Evolutionary conservation across 1,140 invertebrate species (phyloP), one percentile per base, ranked within the genome.

Genomic region (Asbolus verrucosus): DNA sequence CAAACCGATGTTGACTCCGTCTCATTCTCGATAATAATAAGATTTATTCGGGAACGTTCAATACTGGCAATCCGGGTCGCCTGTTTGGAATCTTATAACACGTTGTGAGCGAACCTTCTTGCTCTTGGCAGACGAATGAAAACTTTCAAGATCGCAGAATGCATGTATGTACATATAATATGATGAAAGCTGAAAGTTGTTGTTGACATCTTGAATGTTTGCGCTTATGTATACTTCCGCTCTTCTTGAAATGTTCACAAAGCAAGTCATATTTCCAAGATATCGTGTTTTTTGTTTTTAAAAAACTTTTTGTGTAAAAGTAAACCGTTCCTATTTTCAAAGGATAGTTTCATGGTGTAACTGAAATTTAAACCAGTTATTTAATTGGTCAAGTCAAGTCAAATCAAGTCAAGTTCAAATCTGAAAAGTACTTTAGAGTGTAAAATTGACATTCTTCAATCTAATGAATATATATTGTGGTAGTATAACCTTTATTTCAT

Each of bases 21-120:
- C 75, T 76, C 75, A 72, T 77, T 78, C 77, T 78, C 60, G 65
- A 70, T 73, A 76, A 74, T 78, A 77, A 77, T 78, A 78, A 78
- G 77, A 78, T 78, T 78, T 78, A 78, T 77, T 72, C 75, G 70
- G 72, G 62, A 46, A 61, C 75, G 77, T 75, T 77, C 77, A 76
- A 77, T 78, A 78, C 73, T 67, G 54, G 65, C 66, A 73, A 73
- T 75, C 73, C 65, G 74, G 73, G 73, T 75, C 69, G 72, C 62
- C 75, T 74, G 73, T 75, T 75, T 75, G 77, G 75, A 73, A 77
- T 75, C 72, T 68, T 69, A 61, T 69, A 73, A 77, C 74, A 75
- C 67, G 65, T 69, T 61, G 67, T 70, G 69, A 72, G 70, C 70
- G 60, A 46, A 63, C 31, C 46, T 62, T 61, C 65, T 69, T 33